Conservation (phyloP, 2,113 vertebrate genomes). For the Cacatua alba region DNA sequence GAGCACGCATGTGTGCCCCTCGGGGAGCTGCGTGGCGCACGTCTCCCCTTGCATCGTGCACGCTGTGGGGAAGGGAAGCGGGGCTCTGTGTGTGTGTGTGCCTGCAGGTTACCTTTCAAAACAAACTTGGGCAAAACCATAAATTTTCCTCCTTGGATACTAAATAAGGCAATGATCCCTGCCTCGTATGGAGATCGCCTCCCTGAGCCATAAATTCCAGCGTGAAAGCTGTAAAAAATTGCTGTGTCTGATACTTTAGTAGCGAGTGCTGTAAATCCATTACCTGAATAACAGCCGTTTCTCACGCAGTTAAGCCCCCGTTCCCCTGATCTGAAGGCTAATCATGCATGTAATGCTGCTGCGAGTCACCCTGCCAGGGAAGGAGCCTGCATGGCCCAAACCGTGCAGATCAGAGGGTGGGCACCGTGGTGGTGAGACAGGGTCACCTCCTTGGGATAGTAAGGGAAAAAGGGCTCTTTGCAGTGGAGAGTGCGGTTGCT, state of each 20-base stretch:
- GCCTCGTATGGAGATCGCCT: conserved; percentile 46
- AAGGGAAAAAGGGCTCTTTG: not conserved
- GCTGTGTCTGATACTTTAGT: conserved; percentile 71
- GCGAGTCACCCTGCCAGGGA: conserved; percentile 24
- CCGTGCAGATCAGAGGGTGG: not conserved
- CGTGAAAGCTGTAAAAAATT: conserved; percentile 73
- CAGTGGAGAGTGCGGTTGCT: accelerated
- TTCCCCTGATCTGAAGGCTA: conserved; percentile 60
- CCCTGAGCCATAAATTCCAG: conserved; percentile 68
- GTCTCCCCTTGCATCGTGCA: accelerated
- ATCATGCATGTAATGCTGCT: conserved; percentile 65
- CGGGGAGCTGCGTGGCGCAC: not conserved
- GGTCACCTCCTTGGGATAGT: not conserved
- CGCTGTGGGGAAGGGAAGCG: not conserved
- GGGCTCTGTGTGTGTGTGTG: not conserved
- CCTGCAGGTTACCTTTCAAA: conserved; percentile 61
- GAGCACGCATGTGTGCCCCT: not conserved
- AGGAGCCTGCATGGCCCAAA: accelerated
- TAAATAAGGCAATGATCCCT: conserved; percentile 74
- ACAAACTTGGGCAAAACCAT: conserved; percentile 59
- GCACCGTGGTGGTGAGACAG: accelerated
- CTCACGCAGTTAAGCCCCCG: conserved; percentile 60
- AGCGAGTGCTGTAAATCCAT: conserved; percentile 76
- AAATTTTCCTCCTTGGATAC: conserved; percentile 49
- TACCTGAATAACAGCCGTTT: conserved; percentile 80